Evolutionary conservation across 1,140 invertebrate species (phyloP), one percentile per base, ranked within the genome.

Genomic region (Cherax destructor): DNA sequence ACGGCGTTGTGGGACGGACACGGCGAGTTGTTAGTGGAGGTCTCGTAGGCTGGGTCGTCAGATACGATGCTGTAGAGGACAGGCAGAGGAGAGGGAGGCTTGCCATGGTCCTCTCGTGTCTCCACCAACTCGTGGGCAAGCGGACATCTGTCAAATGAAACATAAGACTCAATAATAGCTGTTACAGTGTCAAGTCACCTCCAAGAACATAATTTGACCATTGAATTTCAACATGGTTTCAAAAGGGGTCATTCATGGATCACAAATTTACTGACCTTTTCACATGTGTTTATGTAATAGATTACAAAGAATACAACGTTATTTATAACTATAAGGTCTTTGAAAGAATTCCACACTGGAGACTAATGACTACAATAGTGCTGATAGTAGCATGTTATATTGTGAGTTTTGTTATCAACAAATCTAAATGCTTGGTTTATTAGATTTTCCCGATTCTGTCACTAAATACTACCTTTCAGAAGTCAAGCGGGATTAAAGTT

Each of bases 21-120:
- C 9, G 86, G 86, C 7, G 86, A 88, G 9, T 49, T 77, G 77
- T 76, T 88, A 61, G 41, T 72, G 77, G 76, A 80, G 77, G 86
- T 88, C 30, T 88, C 86, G 59, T 88, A 88, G 77, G n/a, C 47
- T 5, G 59, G 74, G 59, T 88, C 86, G 50, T 88, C 86, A 2
- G 86, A 77, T 24, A 88, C 86, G 77, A 88, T 88, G 86, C 86
- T 88, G 86, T 88, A 88, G n/a, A 88, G 24, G 50, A 88, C 86
- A 6, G 86, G 86, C 13, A 88, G 77, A 6, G 86, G 86, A 11
- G 86, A 88, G 10, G 86, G 77, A 0, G 86, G 76, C 72, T 86
- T 77, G 18, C 74, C 74, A 9, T 56, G 72, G 11, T 10, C 59
- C 52, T 79, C 86, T 2, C 52, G 52, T 1, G 13, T 77, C 11